Evolutionary conservation across 2,797 vertebrate genomes (phyloP).

Genomic region (Acipenser ruthenus): DNA sequence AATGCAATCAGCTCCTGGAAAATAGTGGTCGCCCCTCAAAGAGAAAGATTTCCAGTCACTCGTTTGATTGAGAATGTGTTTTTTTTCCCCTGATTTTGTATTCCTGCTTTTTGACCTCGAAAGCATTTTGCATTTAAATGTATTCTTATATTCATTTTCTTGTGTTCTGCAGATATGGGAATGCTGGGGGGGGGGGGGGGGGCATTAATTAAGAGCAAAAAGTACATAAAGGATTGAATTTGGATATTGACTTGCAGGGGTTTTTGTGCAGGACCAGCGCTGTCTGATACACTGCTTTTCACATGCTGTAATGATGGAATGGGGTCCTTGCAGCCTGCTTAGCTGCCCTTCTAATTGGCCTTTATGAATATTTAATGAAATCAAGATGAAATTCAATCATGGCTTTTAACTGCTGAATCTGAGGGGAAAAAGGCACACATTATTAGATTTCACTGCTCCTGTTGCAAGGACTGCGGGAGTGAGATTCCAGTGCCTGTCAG

Average conservation of each 20-base stretch:
- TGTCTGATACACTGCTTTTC: constrained; percentile 60
- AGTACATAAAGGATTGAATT: constrained; percentile 54
- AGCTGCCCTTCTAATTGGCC: constrained; percentile 88
- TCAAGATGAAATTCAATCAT: constrained; percentile 84
- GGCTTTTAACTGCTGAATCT: constrained; percentile 78
- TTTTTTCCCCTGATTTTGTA: constrained; percentile 59
- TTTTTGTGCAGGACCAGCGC: constrained; percentile 52
- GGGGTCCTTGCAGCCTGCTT: constrained; percentile 65
- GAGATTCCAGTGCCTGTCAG: constrained; percentile 38
- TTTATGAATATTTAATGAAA: constrained; percentile 95
- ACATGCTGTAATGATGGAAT: constrained; percentile 67
- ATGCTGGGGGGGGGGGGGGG: constrained; percentile 41
- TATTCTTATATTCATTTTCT: constrained; percentile 49
- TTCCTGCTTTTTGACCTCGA: constrained; percentile 54
- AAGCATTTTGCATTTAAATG: constrained; percentile 56
- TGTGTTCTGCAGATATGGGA: constrained; percentile 35
- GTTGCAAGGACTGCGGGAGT: constrained; percentile 24
- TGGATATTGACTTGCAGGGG: constrained; percentile 54
- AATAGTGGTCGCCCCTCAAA: constrained; percentile 65
- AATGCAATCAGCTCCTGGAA: constrained; percentile 64
- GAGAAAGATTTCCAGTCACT: constrained; percentile 65
- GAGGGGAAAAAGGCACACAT: constrained; percentile 45
- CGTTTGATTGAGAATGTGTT: constrained; percentile 51
- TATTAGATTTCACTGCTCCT: constrained; percentile 62
- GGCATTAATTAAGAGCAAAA: constrained; percentile 54